A percentile compares a stretch with the other conserved stretches of the same genome.
These are phyloP conservation scores for Apodemus sylvaticus DNA, from an alignment of 2,113 vertebrate genomes.

Conservation along the genomic window DNA sequence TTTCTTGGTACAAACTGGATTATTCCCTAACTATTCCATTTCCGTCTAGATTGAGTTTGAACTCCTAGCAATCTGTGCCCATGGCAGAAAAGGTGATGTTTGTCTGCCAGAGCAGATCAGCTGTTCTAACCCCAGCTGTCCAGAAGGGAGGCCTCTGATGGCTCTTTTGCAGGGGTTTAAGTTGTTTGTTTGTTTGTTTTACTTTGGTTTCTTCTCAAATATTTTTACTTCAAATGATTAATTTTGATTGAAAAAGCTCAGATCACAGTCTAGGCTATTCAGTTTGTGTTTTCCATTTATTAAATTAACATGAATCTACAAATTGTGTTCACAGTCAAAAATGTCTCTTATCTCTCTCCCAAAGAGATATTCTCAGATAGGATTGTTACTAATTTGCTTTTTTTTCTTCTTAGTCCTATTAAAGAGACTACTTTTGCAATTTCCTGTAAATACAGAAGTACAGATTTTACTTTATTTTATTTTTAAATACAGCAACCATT, in stretches of 20 bases:
- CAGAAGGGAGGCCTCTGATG: neutral
- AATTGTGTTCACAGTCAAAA: neutral
- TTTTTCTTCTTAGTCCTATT: neutral
- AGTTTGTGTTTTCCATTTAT: neutral
- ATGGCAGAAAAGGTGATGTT: neutral
- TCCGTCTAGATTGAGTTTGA: constrained; percentile 17
- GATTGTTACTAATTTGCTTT: neutral
- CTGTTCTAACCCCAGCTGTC: neutral
- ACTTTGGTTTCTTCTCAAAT: neutral
- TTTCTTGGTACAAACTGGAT: constrained; percentile 36
- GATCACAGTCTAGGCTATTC: neutral
- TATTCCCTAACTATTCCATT: neutral
- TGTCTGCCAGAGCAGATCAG: neutral
- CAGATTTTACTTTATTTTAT: neutral
- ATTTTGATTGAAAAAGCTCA: constrained; percentile 3
- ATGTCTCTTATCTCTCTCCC: neutral
- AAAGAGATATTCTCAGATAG: neutral
- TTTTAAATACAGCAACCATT: neutral
- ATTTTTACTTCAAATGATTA: constrained; percentile 42
- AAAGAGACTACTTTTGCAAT: neutral
- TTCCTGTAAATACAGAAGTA: neutral
- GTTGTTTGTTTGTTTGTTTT: too few relatives aligned
- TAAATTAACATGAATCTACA: neutral
- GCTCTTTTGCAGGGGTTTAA: neutral
- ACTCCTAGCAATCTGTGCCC: neutral